Conservation (phyloP, 2,113 vertebrate species). For the Cygnus atratus region DNA sequence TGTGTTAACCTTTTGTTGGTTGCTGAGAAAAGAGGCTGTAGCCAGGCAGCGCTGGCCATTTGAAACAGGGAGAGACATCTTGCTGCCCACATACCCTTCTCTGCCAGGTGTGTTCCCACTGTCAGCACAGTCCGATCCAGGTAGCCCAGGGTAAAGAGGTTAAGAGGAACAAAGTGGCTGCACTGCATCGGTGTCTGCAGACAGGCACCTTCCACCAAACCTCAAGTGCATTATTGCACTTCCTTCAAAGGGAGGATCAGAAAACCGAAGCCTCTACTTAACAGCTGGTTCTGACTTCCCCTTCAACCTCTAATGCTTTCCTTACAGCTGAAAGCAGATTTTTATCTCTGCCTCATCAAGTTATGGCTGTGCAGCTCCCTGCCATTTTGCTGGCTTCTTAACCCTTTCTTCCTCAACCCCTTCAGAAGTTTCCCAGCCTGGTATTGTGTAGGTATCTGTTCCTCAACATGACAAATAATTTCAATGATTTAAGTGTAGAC, state of each 20-base stretch:
- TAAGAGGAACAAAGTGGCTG: background rate
- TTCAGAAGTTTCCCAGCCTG: background rate
- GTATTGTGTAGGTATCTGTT: background rate
- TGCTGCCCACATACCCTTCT: background rate
- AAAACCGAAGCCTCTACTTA: background rate
- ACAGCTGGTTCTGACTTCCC: background rate
- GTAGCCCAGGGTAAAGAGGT: background rate
- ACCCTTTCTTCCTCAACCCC: background rate
- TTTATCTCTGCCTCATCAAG: conserved; percentile 41
- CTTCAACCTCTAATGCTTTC: background rate
- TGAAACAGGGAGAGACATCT: background rate
- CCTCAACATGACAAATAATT: background rate
- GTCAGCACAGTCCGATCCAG: background rate
- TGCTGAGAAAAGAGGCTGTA: background rate
- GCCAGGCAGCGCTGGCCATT: background rate
- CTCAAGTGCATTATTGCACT: background rate
- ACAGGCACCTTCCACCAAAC: background rate
- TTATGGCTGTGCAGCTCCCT: background rate
- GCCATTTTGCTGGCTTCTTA: background rate
- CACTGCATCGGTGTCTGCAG: background rate
- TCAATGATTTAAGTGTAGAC: background rate
- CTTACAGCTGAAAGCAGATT: conserved; percentile 54
- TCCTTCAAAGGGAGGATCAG: conserved; percentile 36
- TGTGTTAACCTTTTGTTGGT: background rate
- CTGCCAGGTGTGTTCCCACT: background rate